Evolutionary conservation across 2,888 invertebrate species (phyloP).

Genomic region (Latheticus oryzae): DNA sequence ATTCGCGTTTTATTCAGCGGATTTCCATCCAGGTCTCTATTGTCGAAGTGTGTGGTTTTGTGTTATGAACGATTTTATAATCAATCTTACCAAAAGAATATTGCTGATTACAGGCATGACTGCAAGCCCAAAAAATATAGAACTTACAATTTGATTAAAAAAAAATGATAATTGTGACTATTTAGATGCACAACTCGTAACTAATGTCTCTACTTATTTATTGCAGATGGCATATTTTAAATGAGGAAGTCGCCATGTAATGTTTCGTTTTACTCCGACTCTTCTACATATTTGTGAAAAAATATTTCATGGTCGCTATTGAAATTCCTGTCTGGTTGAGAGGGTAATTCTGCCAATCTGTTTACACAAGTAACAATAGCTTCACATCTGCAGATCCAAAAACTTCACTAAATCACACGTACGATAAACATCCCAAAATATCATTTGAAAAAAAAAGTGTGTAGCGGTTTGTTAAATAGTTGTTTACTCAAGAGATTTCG

Average conservation of each 20-base stretch:
- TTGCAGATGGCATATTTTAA: too few species aligned
- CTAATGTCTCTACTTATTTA: too few species aligned
- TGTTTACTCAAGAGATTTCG: conserved; percentile 54
- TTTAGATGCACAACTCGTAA: too few species aligned
- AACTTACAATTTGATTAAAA: too few species aligned
- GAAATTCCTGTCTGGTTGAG: conserved; percentile 18
- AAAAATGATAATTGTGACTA: too few species aligned
- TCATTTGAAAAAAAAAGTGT: conserved; percentile 50
- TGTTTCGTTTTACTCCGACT: too few species aligned
- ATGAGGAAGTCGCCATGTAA: too few species aligned
- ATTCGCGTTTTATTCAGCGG: conserved; percentile 52
- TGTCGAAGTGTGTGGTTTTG: conserved; percentile 47
- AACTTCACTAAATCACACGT: conserved; percentile 60
- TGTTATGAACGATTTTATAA: conserved; percentile 44
- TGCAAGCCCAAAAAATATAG: too few species aligned
- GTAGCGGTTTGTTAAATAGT: conserved; percentile 51
- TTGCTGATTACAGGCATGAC: conserved; percentile 11
- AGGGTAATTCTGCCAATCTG: conserved; percentile 40
- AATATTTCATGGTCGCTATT: conserved; percentile 8
- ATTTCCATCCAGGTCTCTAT: conserved; percentile 50
- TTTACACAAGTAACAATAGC: conserved; percentile 56
- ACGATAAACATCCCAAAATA: conserved; percentile 59
- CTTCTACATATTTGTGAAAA: conserved; percentile 15
- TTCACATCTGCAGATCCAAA: conserved; percentile 61
- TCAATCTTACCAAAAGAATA: conserved; percentile 37